Evolutionary conservation across 2,797 vertebrate genomes (phyloP).

Genomic region (Enteromius unitaeniatus): DNA sequence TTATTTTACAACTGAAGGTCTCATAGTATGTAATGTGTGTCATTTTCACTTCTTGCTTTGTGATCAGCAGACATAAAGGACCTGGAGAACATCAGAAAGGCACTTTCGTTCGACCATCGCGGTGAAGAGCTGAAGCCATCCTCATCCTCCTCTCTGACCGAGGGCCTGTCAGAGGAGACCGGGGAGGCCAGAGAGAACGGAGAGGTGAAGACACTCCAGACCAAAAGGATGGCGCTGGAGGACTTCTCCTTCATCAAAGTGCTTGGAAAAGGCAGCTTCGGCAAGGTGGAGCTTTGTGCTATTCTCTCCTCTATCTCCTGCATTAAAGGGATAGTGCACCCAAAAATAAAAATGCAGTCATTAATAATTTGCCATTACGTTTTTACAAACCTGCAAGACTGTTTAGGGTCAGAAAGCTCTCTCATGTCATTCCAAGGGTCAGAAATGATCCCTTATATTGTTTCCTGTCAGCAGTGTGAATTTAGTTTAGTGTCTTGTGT

Average conservation of each 20-base stretch:
- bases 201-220: constrained; percentile 83
- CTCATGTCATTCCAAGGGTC: too few species aligned
- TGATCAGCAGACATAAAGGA: constrained; percentile 86
- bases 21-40: too few species aligned
- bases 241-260: constrained; percentile 98
- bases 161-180: constrained; percentile 21
- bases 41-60: too few species aligned
- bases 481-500: constrained; percentile 21
- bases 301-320: not conserved
- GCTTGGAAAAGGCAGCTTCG: constrained; percentile 96
- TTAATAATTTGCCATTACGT: too few species aligned
- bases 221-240: constrained; percentile 86
- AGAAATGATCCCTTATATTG: not conserved
- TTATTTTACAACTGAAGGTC: not conserved
- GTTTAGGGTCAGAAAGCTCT: constrained; percentile 3
- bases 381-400: not conserved
- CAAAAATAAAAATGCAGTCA: not conserved
- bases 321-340: not conserved
- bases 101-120: constrained; percentile 90
- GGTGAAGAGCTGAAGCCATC: constrained; percentile 85
- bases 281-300: constrained; percentile 82
- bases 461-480: not conserved
- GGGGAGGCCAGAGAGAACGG: constrained; percentile 85
- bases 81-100: constrained; percentile 94
- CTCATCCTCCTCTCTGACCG: constrained; percentile 65